phyloP scores from a whole-genome alignment of 2,797 vertebrate species.

The Zenarchopterus dispar region DNA sequence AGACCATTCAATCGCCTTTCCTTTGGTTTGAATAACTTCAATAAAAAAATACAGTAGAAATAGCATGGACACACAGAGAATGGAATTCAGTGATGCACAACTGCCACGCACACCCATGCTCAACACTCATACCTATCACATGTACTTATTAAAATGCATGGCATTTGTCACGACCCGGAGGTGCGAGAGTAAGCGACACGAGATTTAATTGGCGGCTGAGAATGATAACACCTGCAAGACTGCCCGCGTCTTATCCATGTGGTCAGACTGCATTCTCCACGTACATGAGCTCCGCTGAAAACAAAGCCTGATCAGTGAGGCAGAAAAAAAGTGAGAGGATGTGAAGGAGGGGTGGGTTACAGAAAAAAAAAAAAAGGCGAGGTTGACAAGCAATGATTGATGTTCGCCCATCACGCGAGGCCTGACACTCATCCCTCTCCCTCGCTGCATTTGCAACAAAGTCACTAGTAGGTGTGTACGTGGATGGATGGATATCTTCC shows the following conservation, averaged over 20 bases:
- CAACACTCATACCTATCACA: slow-evolving; percentile 43
- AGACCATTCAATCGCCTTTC: neutral
- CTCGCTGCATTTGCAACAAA: slow-evolving; percentile 68
- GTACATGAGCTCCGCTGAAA: slow-evolving; percentile 46
- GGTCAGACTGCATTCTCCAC: slow-evolving; percentile 46
- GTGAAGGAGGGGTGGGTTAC: slow-evolving; percentile 2
- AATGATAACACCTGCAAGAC: slow-evolving; percentile 67
- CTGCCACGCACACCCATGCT: neutral
- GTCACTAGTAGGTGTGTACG: slow-evolving; percentile 64
- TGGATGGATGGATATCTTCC: slow-evolving; percentile 46
- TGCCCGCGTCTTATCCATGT: slow-evolving; percentile 53
- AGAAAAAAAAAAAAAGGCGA: slow-evolving; percentile 44
- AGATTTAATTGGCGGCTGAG: slow-evolving; percentile 64
- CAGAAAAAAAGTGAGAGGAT: slow-evolving; percentile 68
- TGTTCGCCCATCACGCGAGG: slow-evolving; percentile 76
- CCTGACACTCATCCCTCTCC: slow-evolving; percentile 74
- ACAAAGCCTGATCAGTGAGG: slow-evolving; percentile 79
- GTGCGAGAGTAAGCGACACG: slow-evolving; percentile 33
- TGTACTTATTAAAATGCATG: slow-evolving; percentile 50
- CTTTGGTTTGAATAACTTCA: slow-evolving; percentile 1
- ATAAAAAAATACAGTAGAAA: slow-evolving; percentile 1
- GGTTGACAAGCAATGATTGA: slow-evolving; percentile 80
- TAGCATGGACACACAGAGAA: no score
- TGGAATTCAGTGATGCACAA: neutral
- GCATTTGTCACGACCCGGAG: slow-evolving; percentile 53